Evolutionary conservation across 1,140 invertebrate genomes (phyloP), one percentile per base, ranked within the genome.

Genomic region (Scaptomyza pallida): DNA sequence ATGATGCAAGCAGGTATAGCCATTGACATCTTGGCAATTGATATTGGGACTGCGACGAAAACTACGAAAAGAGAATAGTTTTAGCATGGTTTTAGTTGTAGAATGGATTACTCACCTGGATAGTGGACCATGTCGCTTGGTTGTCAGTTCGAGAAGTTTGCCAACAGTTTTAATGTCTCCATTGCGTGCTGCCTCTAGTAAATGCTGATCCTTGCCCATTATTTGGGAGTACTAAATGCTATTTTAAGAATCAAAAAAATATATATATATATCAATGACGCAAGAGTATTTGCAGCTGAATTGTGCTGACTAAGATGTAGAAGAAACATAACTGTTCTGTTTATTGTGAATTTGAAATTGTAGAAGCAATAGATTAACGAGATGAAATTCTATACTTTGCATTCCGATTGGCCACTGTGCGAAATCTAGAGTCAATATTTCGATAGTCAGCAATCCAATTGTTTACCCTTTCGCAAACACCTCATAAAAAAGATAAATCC

Each of bases 1-100:
- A 91, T 98, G 96, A 91, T 99, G 98, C 26, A 99, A 93, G 6
- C 97, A 95, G 1, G 98, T 97, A 90, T 98, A 98, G 10, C 97
- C 98, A 92, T 96, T 98, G 72, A 95, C 94, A 91, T 99, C 98
- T 92, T 97, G 96, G 75, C 97, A 96, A 92, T 98, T 99, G 37
- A 97, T 96, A 75, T 97, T 97, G 33, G 96, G 95, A 59, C 96
- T 96, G 90, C 97, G 94, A 55, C 97, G 93, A 90, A 98, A 95
- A 93, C 97, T 98, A 92, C 16, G 10, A 45, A 52, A 3, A 37
- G 4, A 37, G 1, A 37, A n/a, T 8, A 37, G n/a, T n/a, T 37
- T n/a, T n/a, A 35, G 9, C 33, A 12, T 3, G 5, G 12, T 2
- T n/a, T 3, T 37, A n/a, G 8, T 5, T 37, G 3, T 37, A 48